Percentiles rank a stretch among this genome's conserved stretches.
Evolutionary conservation across 1,140 invertebrate genomes (phyloP).

Genomic region (Luehdorfia chinensis): DNA sequence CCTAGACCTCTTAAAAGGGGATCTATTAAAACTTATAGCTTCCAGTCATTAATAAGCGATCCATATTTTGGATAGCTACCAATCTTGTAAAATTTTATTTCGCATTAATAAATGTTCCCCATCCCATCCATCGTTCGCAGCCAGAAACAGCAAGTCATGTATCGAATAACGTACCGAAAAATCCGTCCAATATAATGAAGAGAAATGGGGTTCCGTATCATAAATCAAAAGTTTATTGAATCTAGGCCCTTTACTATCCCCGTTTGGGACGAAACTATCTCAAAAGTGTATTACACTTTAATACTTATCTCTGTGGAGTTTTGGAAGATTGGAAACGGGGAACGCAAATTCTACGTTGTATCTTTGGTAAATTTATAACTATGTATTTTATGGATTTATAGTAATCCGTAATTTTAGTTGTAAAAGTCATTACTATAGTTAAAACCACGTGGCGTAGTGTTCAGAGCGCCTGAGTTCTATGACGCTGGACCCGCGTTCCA

Average conservation of each 20-base stretch:
- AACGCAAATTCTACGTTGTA: neutral
- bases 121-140: slow-evolving; percentile 19
- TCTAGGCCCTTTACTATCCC: slow-evolving; percentile 18
- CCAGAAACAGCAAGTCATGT: slow-evolving; percentile 27
- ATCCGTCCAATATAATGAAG: slow-evolving; percentile 31
- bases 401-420: no score
- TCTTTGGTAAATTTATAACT: no score
- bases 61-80: slow-evolving; percentile 14
- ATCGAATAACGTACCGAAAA: slow-evolving; percentile 33
- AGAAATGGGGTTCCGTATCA: slow-evolving; percentile 33
- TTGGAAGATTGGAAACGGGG: neutral
- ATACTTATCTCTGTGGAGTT: slow-evolving; percentile 11
- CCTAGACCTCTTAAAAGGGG: slow-evolving; percentile 13
- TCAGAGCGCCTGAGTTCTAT: no score
- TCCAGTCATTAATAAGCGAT: slow-evolving; percentile 3
- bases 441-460: no score
- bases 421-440: no score
- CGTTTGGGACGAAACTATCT: slow-evolving; percentile 15
- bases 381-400: no score
- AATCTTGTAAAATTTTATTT: slow-evolving; percentile 10
- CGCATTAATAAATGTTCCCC: slow-evolving; percentile 13
- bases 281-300: slow-evolving; percentile 6
- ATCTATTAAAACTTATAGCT: neutral
- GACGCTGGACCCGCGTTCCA: no score
- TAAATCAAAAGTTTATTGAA: slow-evolving; percentile 41